Conservation (phyloP, 1,140 invertebrate species). For the Hesperophylax magnus region DNA sequence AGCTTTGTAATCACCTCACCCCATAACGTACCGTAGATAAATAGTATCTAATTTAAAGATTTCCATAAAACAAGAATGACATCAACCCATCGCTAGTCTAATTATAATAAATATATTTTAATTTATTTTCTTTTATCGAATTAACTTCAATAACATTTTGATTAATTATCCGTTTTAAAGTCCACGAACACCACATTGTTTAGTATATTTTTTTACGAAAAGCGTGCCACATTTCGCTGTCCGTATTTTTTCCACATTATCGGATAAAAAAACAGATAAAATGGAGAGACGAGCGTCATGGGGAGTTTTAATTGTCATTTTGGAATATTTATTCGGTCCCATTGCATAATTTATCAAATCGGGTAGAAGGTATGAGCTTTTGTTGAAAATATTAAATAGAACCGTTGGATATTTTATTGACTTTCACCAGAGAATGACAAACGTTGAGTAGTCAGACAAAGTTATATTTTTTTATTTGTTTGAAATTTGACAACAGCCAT, state of each 20-base stretch:
- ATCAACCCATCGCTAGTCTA: no score
- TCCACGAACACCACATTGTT: constrained; percentile 46
- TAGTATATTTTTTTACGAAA: constrained; percentile 43
- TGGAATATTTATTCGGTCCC: constrained; percentile 50
- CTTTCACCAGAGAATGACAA: constrained; percentile 5
- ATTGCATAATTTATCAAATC: constrained; percentile 53
- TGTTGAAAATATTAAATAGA: constrained; percentile 42
- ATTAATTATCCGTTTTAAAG: constrained; percentile 29
- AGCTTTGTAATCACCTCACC: no score
- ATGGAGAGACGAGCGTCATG: constrained; percentile 45
- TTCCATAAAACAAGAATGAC: no score
- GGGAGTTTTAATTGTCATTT: constrained; percentile 53
- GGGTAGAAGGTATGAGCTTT: constrained; percentile 40
- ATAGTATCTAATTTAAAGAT: no score
- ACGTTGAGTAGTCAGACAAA: neutral
- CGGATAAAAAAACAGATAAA: constrained; percentile 1
- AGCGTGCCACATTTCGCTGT: constrained; percentile 48
- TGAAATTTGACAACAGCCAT: neutral
- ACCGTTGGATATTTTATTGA: constrained; percentile 51
- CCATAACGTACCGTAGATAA: no score
- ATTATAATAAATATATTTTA: no score
- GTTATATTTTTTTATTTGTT: neutral
- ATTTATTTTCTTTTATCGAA: neutral
- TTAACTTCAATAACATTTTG: neutral
- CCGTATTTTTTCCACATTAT: constrained; percentile 3